These are phyloP conservation scores for Embiotoca jacksoni DNA, from an alignment of 2,113 vertebrate species.

Conservation along the genomic window DNA sequence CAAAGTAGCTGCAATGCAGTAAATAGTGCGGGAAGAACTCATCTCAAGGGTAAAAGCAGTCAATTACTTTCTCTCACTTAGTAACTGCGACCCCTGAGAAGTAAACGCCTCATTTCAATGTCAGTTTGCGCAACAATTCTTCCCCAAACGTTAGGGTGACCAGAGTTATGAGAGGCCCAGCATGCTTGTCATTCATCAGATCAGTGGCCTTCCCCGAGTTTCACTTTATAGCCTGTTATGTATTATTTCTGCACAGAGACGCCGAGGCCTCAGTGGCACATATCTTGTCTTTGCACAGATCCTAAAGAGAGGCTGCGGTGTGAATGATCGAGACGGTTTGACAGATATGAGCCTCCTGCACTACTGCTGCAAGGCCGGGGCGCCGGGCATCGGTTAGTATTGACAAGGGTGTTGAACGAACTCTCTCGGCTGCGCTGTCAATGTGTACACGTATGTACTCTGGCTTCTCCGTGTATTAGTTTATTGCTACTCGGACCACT, in stretches of 20 bases:
- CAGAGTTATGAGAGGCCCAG: constrained; percentile 18
- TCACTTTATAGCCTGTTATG: constrained; percentile 21
- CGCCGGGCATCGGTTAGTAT: constrained; percentile 94
- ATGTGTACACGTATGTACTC: background rate
- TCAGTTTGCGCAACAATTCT: constrained; percentile 18
- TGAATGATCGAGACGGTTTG: constrained; percentile 96
- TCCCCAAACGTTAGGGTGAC: constrained; percentile 29
- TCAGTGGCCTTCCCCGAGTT: constrained; percentile 1
- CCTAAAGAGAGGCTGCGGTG: constrained; percentile 93
- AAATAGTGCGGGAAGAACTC: constrained; percentile 27
- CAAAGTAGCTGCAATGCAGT: constrained; percentile 59
- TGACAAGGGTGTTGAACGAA: background rate
- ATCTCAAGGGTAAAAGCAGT: constrained; percentile 48
- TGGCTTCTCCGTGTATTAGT: background rate
- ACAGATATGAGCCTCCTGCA: constrained; percentile 98
- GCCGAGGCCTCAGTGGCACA: constrained; percentile 6
- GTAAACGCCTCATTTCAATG: constrained; percentile 26
- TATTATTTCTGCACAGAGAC: constrained; percentile 5
- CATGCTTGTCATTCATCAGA: constrained; percentile 40
- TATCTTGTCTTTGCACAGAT: constrained; percentile 84
- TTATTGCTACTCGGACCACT: constrained; percentile 4
- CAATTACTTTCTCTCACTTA: constrained; percentile 22
- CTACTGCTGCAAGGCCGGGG: constrained; percentile 98
- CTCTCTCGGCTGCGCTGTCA: constrained; percentile 9
- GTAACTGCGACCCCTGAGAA: constrained; percentile 40